Conservation (phyloP, 2,797 vertebrate genomes). For the Merluccius polli region DNA sequence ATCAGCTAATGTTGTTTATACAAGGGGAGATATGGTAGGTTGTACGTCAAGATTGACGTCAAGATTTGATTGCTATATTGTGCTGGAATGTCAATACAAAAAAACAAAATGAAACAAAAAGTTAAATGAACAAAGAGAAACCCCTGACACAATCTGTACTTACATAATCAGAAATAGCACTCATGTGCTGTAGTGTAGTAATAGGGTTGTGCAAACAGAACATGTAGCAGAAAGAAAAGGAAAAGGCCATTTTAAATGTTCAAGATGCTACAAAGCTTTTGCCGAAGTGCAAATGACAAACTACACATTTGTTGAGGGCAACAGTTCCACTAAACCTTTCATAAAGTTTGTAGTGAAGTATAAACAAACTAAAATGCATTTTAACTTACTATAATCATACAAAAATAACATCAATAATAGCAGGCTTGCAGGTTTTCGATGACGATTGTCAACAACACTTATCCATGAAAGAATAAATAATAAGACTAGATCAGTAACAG, state of each 20-base stretch:
- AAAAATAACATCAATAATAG: not conserved
- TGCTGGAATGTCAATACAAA: not conserved
- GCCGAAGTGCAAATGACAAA: not conserved
- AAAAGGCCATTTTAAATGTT: not conserved
- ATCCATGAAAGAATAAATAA: conserved; percentile 1
- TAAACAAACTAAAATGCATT: not conserved
- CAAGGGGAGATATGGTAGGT: too few relatives aligned
- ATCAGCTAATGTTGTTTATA: not conserved
- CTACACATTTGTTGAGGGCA: not conserved
- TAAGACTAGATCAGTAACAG: not conserved
- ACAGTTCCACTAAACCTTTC: not conserved
- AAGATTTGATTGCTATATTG: not conserved
- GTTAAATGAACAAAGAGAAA: not conserved
- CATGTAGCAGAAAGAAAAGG: not conserved
- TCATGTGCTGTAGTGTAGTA: not conserved
- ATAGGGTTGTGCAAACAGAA: too few relatives aligned
- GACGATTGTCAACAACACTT: not conserved
- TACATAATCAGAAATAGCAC: not conserved
- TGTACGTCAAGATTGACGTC: too few relatives aligned
- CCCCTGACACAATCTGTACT: not conserved
- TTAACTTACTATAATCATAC: not conserved
- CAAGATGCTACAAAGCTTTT: not conserved
- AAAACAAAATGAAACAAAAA: not conserved
- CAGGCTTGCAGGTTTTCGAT: not conserved
- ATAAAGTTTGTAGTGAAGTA: not conserved